Conservation (phyloP, 2,888 invertebrate genomes). For the Teleogryllus oceanicus region DNA sequence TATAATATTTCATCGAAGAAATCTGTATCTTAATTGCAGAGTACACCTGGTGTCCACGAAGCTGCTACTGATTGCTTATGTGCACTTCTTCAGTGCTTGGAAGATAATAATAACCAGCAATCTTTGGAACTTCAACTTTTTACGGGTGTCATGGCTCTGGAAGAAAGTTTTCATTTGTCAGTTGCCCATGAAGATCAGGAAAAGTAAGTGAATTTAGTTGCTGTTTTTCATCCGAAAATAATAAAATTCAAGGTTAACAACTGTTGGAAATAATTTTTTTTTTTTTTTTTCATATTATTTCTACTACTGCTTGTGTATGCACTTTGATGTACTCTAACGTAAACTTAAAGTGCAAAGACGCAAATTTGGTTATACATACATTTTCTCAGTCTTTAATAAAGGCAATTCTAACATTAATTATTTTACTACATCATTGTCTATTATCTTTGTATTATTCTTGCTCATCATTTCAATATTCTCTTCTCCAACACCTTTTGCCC, state of each 20-base stretch:
- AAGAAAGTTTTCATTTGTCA: slow-evolving; percentile 82
- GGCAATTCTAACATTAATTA: too few species aligned
- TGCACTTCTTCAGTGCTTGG: slow-evolving; percentile 76
- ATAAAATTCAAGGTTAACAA: too few species aligned
- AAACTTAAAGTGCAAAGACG: too few species aligned
- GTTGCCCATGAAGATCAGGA: slow-evolving; percentile 92
- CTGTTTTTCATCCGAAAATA: background rate
- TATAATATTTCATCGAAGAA: slow-evolving; percentile 23
- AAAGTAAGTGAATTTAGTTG: slow-evolving; percentile 54
- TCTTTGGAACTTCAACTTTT: slow-evolving; percentile 76
- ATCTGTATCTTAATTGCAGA: slow-evolving; percentile 24
- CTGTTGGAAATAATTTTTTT: background rate
- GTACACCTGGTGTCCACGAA: slow-evolving; percentile 62
- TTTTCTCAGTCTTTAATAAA: too few species aligned
- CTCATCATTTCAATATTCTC: too few species aligned
- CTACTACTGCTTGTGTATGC: background rate
- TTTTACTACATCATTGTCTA: too few species aligned
- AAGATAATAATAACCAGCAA: slow-evolving; percentile 69
- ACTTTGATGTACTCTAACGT: too few species aligned
- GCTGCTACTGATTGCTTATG: slow-evolving; percentile 89
- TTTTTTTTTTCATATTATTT: background rate
- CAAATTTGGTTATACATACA: too few species aligned
- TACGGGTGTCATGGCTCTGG: slow-evolving; percentile 73
- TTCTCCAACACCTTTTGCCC: too few species aligned
- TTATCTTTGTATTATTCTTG: too few species aligned